These are phyloP conservation scores for Bothrops alternatus DNA, from an alignment of 2,797 vertebrate species.

Conservation along the genomic window DNA sequence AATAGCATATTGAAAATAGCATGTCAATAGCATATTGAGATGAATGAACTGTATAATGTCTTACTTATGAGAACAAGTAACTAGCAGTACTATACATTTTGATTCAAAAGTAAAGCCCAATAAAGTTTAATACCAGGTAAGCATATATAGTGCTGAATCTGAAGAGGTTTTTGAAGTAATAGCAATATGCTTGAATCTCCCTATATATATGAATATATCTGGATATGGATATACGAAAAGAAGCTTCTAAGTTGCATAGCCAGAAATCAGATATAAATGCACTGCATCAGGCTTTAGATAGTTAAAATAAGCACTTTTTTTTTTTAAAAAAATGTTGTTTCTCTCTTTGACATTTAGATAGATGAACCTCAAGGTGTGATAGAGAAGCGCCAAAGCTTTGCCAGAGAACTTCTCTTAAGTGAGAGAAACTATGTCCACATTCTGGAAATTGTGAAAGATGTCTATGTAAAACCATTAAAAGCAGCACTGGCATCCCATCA, in stretches of 20 bases:
- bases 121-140: not conserved
- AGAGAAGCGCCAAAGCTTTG: conserved; percentile 65
- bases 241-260: not conserved
- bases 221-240: not conserved
- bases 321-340: not conserved
- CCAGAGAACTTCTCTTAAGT: conserved; percentile 75
- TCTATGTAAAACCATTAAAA: conserved; percentile 74
- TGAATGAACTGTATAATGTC: not conserved
- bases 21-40: not conserved
- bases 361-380: conserved; percentile 33
- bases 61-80: not conserved
- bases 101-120: not conserved
- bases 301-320: not conserved
- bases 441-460: conserved; percentile 68
- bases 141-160: not conserved
- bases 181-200: not conserved
- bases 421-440: conserved; percentile 72
- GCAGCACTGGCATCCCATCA: conserved; percentile 80
- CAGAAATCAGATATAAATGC: not conserved
- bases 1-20: not conserved
- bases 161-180: not conserved
- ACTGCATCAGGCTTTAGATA: not conserved
- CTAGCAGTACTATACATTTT: not conserved
- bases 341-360: conserved; percentile 42
- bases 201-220: not conserved